A percentile compares a stretch with the other conserved stretches of the same genome.
These are phyloP conservation scores for Tetragonula carbonaria DNA, from an alignment of 2,888 invertebrate species.

Conservation along the genomic window DNA sequence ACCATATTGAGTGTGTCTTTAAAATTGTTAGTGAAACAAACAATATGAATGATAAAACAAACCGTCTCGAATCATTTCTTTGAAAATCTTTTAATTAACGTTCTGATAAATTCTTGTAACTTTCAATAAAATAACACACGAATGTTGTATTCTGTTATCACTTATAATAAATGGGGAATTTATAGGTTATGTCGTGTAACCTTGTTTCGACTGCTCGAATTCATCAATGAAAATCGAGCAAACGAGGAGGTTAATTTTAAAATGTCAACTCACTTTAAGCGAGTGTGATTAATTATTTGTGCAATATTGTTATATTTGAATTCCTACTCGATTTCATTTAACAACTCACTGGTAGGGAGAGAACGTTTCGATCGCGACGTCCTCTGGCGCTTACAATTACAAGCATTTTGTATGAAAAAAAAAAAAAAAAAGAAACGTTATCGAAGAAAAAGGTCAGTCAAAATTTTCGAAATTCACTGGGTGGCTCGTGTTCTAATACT, in stretches of 20 bases:
- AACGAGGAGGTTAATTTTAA: not conserved
- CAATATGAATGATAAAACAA: not conserved
- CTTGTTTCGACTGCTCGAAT: not conserved
- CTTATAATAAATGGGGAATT: not conserved
- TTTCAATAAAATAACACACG: not conserved
- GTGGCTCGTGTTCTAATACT: not conserved
- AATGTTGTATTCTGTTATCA: not conserved
- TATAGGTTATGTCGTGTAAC: constrained; percentile 28
- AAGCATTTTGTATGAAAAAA: not conserved
- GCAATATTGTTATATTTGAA: not conserved
- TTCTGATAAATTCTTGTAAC: too few relatives aligned
- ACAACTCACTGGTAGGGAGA: not conserved
- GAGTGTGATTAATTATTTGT: not conserved
- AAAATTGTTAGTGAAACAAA: not conserved
- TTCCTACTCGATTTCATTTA: constrained; percentile 3
- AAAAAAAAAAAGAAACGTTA: not conserved
- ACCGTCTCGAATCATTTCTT: too few relatives aligned
- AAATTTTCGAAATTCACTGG: not conserved
- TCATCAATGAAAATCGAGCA: not conserved
- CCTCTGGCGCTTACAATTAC: constrained; percentile 15
- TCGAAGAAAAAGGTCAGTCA: not conserved
- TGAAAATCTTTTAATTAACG: too few relatives aligned
- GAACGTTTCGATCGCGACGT: not conserved
- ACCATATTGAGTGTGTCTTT: not conserved
- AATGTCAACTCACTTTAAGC: not conserved